Conservation (phyloP, 2,113 vertebrate species). For the Dryoscopus gambensis region DNA sequence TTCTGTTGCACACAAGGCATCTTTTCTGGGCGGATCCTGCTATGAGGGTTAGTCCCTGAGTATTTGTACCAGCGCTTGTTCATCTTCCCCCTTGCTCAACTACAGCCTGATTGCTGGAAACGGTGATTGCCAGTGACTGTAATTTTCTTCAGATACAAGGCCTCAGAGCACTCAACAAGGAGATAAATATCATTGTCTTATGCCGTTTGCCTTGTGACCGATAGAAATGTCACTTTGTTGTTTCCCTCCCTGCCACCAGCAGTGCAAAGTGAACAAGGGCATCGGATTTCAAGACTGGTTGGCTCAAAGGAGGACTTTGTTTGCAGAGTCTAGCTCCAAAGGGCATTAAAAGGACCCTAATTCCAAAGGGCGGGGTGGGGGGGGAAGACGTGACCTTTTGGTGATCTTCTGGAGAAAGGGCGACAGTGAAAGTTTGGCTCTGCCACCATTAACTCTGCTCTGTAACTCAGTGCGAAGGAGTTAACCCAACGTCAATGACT, state of each 20-base stretch:
- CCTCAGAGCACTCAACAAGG: neutral
- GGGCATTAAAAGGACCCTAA: neutral
- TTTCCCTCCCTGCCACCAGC: conserved; percentile 13
- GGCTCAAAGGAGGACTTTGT: conserved; percentile 50
- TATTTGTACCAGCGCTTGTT: conserved; percentile 1
- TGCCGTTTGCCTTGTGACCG: neutral
- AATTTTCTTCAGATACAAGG: neutral
- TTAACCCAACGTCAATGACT: neutral
- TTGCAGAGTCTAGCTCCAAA: neutral
- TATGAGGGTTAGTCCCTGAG: neutral
- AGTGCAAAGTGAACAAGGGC: neutral
- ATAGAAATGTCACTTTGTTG: conserved; percentile 32
- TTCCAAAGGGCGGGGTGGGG: neutral
- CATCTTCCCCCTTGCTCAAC: neutral
- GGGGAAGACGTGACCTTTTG: neutral
- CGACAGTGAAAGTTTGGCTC: neutral
- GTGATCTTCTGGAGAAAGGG: neutral
- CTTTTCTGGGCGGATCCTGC: neutral
- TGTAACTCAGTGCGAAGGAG: neutral
- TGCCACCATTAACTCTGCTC: neutral
- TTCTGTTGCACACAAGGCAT: neutral
- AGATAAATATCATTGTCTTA: conserved; percentile 22
- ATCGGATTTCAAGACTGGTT: conserved; percentile 17
- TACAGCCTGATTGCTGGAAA: neutral
- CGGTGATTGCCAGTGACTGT: neutral